Evolutionary conservation across 2,113 vertebrate species (phyloP).

Genomic region (Microcebus lehilahytsara): DNA sequence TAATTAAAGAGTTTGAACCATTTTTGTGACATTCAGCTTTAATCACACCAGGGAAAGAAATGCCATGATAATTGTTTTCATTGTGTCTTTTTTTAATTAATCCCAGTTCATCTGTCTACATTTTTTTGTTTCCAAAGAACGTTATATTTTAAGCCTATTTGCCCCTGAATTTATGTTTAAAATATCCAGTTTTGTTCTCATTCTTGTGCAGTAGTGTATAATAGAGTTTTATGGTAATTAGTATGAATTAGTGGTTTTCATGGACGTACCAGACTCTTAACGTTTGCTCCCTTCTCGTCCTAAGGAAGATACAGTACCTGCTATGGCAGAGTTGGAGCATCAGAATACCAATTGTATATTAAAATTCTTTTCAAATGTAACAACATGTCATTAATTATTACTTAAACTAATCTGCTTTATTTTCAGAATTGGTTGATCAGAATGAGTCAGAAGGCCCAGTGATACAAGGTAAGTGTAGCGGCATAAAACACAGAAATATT

Average conservation of each 20-base stretch:
- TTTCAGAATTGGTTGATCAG: conserved; percentile 83
- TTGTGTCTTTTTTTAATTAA: background rate
- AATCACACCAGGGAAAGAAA: background rate
- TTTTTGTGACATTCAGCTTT: background rate
- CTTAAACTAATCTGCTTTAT: conserved; percentile 24
- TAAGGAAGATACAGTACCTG: background rate
- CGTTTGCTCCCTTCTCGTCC: background rate
- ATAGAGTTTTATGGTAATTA: background rate
- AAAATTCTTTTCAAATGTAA: background rate
- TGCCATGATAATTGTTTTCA: background rate
- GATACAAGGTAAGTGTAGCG: conserved; percentile 77
- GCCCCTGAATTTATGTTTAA: background rate
- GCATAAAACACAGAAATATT: background rate
- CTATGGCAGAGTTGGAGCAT: background rate
- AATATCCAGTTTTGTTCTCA: background rate
- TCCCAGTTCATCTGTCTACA: background rate
- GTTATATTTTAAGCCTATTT: background rate
- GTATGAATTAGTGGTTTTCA: background rate
- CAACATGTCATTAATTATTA: background rate
- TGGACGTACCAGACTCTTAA: background rate
- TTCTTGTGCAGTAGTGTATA: background rate
- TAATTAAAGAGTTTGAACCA: background rate
- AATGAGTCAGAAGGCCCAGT: conserved; percentile 76
- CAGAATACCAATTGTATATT: background rate
- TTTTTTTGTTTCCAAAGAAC: background rate